phyloP scores from a whole-genome alignment of 2,113 vertebrate genomes.

The Riparia riparia region DNA sequence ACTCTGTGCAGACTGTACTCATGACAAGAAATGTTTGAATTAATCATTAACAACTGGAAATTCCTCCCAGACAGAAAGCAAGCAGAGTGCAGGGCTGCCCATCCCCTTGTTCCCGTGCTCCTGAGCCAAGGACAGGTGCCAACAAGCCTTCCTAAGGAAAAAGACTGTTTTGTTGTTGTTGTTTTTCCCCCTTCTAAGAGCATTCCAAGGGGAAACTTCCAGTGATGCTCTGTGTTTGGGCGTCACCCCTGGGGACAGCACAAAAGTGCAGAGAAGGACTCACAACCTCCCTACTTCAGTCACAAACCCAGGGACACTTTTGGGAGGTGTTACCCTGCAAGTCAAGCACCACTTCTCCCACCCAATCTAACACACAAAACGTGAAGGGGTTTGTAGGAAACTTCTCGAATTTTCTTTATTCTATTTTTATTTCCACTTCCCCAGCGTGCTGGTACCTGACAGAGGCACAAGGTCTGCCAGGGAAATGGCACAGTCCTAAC shows the following conservation, averaged over 20 bases:
- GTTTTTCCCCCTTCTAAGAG: neutral
- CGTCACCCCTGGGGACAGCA: neutral
- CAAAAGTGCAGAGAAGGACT: neutral
- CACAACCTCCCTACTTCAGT: neutral
- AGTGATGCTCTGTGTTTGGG: neutral
- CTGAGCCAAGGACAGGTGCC: neutral
- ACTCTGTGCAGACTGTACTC: constrained; percentile 46
- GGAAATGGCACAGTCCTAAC: neutral
- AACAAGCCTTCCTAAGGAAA: neutral
- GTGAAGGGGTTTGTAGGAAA: neutral
- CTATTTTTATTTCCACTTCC: neutral
- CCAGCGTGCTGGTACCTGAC: neutral
- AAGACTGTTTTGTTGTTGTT: neutral
- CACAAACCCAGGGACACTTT: neutral
- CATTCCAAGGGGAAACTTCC: neutral
- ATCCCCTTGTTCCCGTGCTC: neutral
- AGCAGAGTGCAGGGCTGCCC: neutral
- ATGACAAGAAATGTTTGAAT: constrained; percentile 47
- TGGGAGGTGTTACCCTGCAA: neutral
- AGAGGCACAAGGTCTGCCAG: neutral
- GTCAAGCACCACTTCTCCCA: neutral
- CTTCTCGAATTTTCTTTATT: neutral
- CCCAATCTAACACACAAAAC: neutral
- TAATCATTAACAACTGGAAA: constrained; percentile 56
- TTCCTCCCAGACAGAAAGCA: constrained; percentile 17